Percentiles rank a stretch among this genome's conserved stretches.
Evolutionary conservation across 2,113 vertebrate genomes (phyloP).

Genomic region (Pionites leucogaster): DNA sequence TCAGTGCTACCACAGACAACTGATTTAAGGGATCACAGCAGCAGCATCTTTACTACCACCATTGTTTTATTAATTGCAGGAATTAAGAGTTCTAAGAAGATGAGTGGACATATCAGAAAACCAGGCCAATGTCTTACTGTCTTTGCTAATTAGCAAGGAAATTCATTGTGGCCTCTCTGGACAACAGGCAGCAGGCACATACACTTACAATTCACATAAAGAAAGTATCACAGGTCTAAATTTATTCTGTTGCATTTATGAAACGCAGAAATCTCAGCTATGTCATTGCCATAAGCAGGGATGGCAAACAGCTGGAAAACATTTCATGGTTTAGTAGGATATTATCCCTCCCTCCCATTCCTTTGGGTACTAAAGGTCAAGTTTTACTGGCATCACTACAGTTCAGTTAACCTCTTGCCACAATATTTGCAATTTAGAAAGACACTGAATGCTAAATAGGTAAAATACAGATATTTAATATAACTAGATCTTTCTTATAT

Average conservation of each 20-base stretch:
- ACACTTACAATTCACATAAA: background rate
- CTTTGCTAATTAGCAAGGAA: background rate
- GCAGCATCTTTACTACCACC: background rate
- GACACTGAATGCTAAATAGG: background rate
- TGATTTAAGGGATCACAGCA: background rate
- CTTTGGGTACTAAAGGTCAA: background rate
- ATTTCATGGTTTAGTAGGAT: background rate
- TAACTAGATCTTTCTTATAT: background rate
- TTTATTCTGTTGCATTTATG: background rate
- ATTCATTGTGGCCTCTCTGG: background rate
- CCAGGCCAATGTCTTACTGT: background rate
- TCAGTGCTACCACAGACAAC: background rate
- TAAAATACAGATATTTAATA: background rate
- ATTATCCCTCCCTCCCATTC: background rate
- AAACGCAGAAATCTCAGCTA: background rate
- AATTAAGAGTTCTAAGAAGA: background rate
- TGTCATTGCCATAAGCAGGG: background rate
- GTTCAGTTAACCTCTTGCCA: background rate
- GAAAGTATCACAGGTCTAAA: background rate
- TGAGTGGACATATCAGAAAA: background rate
- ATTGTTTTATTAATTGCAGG: background rate
- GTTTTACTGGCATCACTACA: background rate
- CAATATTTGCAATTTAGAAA: background rate
- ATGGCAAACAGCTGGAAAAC: background rate
- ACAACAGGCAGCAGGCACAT: background rate